These are phyloP conservation scores for Hydrochoerus hydrochaeris DNA, from an alignment of 2,113 vertebrate species.

Conservation along the genomic window DNA sequence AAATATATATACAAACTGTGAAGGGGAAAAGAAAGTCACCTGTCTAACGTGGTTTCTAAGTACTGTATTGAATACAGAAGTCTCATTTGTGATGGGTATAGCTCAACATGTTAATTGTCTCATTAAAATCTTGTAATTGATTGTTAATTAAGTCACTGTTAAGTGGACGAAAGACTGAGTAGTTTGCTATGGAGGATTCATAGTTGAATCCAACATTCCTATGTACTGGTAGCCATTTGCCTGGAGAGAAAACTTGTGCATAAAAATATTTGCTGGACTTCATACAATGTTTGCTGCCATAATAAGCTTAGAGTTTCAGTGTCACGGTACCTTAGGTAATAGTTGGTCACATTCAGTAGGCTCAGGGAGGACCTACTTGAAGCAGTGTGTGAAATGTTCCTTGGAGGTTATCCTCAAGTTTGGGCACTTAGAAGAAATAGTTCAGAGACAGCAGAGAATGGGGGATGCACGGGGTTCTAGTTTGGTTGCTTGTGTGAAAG, in stretches of 20 bases:
- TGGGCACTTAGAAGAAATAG: neutral
- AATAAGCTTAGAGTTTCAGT: neutral
- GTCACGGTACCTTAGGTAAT: neutral
- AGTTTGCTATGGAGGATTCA: neutral
- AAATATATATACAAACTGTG: conserved; percentile 65
- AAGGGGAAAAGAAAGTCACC: conserved; percentile 58
- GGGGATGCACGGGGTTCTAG: fast-evolving
- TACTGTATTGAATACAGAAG: neutral
- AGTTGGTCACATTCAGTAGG: neutral
- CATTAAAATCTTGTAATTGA: neutral
- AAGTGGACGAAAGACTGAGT: neutral
- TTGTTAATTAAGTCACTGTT: neutral
- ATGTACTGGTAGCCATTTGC: neutral
- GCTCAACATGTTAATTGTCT: conserved; percentile 13
- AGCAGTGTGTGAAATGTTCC: neutral
- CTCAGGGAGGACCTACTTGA: neutral
- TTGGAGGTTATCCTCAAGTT: neutral
- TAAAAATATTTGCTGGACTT: conserved; percentile 1
- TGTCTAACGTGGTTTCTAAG: conserved; percentile 3
- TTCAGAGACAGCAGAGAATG: neutral
- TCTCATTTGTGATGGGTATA: neutral
- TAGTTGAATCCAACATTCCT: neutral
- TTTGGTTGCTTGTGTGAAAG: too few species aligned
- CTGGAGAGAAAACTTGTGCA: neutral
- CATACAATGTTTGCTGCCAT: neutral